Evolutionary conservation across 2,113 vertebrate species (phyloP).

Genomic region (Paedocypris sp.): DNA sequence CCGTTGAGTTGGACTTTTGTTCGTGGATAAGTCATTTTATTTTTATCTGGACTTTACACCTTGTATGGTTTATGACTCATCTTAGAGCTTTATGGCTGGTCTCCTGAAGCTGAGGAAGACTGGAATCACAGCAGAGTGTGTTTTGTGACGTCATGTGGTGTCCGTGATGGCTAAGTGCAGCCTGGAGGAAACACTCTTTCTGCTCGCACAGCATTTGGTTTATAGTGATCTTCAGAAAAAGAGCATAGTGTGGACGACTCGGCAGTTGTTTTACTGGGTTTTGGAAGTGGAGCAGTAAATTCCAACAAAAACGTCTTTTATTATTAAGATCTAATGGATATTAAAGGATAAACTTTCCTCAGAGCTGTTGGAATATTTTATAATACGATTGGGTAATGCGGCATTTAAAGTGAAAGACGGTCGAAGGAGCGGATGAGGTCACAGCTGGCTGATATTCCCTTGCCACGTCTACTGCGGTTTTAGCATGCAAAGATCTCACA

Average conservation of each 20-base stretch:
- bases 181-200: not conserved
- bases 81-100: too few species aligned
- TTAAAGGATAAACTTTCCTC: not conserved
- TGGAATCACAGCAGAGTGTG: too few species aligned
- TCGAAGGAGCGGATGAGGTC: not conserved
- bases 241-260: conserved; percentile 3
- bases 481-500: not conserved
- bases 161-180: not conserved
- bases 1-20: too few species aligned
- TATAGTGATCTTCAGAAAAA: not conserved
- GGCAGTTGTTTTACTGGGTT: not conserved
- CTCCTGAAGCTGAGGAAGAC: too few species aligned
- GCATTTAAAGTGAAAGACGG: not conserved
- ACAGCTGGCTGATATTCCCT: conserved; percentile 4
- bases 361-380: not conserved
- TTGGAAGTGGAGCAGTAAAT: conserved; percentile 26
- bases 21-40: too few species aligned
- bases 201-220: conserved; percentile 7
- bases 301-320: not conserved
- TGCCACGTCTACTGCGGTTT: conserved; percentile 17
- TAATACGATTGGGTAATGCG: not conserved
- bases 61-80: too few species aligned
- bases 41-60: too few species aligned
- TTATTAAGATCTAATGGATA: not conserved
- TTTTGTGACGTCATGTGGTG: not conserved